Evolutionary conservation across 2,888 invertebrate genomes (phyloP).

Genomic region (Neoaliturus tenellus): DNA sequence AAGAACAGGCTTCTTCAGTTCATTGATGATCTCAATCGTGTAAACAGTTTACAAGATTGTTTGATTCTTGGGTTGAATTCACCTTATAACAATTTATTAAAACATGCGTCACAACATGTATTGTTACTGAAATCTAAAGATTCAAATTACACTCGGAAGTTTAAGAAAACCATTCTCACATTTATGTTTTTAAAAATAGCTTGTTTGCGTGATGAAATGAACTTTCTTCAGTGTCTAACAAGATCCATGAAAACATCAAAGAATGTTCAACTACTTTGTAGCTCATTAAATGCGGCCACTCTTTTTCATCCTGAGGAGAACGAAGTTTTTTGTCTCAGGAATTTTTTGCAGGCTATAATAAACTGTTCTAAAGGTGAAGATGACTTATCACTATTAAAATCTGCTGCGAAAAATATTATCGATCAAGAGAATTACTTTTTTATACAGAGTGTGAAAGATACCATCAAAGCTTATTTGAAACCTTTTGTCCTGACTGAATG

Average conservation of each 20-base stretch:
- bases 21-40: not conserved
- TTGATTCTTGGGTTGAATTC: not conserved
- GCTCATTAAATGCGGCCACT: not conserved
- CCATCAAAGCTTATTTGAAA: constrained; percentile 54
- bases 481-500: constrained; percentile 56
- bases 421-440: not conserved
- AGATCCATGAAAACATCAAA: too few species aligned
- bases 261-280: not conserved
- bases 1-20: not conserved
- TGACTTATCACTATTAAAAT: not conserved
- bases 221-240: too few species aligned
- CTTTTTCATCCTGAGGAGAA: too few species aligned
- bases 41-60: not conserved
- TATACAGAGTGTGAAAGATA: not conserved
- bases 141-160: not conserved
- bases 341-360: not conserved
- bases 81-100: not conserved
- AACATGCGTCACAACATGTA: not conserved
- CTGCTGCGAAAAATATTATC: not conserved
- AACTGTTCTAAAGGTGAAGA: not conserved
- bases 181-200: too few species aligned
- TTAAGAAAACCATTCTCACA: not conserved
- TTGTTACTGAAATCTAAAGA: not conserved
- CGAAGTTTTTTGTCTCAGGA: not conserved
- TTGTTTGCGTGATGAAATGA: too few species aligned